phyloP scores from a whole-genome alignment of 2,797 vertebrate genomes.

The Apodemus agrarius region DNA sequence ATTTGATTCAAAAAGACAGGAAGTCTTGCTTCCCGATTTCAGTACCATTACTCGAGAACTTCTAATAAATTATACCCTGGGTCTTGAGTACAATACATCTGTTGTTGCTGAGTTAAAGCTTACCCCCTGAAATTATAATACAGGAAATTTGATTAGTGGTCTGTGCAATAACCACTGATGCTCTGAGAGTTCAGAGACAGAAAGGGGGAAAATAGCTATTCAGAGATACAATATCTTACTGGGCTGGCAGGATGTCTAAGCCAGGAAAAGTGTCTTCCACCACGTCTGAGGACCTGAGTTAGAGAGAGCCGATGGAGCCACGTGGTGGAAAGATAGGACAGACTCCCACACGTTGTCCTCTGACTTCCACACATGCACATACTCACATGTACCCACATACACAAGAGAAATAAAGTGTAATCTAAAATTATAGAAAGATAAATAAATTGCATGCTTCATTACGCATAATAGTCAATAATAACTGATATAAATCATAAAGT shows the following conservation, averaged over 20 bases:
- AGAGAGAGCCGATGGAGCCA: neutral
- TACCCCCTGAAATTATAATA: neutral
- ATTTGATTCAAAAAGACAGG: neutral
- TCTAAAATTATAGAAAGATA: neutral
- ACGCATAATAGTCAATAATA: slow-evolving; percentile 3
- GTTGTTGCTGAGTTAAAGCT: slow-evolving; percentile 42
- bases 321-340: neutral
- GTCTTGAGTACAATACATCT: neutral
- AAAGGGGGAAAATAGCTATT: neutral
- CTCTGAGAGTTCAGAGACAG: slow-evolving; percentile 46
- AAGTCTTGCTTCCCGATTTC: neutral
- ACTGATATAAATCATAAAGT: neutral
- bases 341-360: neutral
- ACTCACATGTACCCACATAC: neutral
- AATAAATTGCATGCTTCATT: neutral
- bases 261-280: neutral
- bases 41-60: neutral
- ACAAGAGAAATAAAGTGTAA: neutral
- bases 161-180: neutral
- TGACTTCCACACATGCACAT: neutral
- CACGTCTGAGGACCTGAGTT: neutral
- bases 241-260: neutral
- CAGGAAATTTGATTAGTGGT: neutral
- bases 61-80: slow-evolving; percentile 14
- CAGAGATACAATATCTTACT: neutral